Percentiles rank a stretch among this genome's conserved stretches.
These are phyloP conservation scores for Cyclina sinensis DNA, from an alignment of 1,140 invertebrate species.

Conservation along the genomic window DNA sequence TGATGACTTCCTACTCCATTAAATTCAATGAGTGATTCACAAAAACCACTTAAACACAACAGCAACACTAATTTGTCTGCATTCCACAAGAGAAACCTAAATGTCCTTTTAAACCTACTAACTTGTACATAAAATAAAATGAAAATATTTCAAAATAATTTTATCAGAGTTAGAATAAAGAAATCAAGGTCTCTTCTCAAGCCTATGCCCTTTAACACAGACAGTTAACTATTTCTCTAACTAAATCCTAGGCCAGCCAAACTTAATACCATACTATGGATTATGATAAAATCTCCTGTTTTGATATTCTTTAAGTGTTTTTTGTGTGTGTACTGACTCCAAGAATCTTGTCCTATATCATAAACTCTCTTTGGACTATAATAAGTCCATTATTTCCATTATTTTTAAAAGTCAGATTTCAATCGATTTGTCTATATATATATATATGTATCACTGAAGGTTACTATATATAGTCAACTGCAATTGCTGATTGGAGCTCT, in stretches of 20 bases:
- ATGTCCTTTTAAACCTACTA: neutral
- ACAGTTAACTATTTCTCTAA: neutral
- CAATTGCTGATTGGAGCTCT: too few species aligned
- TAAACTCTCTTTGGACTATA: too few species aligned
- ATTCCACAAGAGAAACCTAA: neutral
- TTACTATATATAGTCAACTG: too few species aligned
- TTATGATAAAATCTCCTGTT: neutral
- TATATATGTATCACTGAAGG: too few species aligned
- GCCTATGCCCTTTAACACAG: neutral
- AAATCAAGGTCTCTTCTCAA: neutral
- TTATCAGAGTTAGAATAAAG: neutral
- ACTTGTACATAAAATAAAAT: neutral
- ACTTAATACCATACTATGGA: neutral
- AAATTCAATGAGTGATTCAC: slow-evolving; percentile 63
- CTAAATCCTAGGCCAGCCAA: slow-evolving; percentile 4
- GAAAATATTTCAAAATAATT: neutral
- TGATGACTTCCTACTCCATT: slow-evolving; percentile 57
- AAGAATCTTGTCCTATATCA: neutral
- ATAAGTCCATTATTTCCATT: too few species aligned
- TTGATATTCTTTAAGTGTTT: too few species aligned
- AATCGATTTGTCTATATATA: too few species aligned
- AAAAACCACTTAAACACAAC: slow-evolving; percentile 36
- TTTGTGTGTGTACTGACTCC: neutral
- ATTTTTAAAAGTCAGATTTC: too few species aligned
- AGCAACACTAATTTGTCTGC: slow-evolving; percentile 14